Evolutionary conservation across 2,888 invertebrate genomes (phyloP), one percentile per base, ranked within the genome.

Genomic region (Agrochola circellaris): DNA sequence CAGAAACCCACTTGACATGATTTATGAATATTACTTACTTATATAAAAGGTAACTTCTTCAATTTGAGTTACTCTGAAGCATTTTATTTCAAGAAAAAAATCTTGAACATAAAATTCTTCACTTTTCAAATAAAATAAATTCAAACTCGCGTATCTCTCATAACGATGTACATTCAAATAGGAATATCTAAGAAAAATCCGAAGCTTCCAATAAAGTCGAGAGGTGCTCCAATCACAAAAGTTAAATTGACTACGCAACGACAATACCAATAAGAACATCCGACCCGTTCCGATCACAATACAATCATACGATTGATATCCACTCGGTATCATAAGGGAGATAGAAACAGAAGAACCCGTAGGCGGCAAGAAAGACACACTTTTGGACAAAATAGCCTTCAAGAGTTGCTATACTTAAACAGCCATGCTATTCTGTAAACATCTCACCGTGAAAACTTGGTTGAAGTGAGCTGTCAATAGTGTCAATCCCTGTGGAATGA

Each of bases 191-290:
- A 54, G 51, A 71, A 45, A 82, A 70, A 73, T 66, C n/a, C 15
- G 42, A 42, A 64, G 72, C 54, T 73, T 76, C 62, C 73, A 79
- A 83, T 79, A 69, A 76, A 75, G 65, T 66, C 38, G 64, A 80
- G 75, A 72, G 76, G 73, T 77, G 62, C 77, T 82, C 62, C 80
- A 82, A 87, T 82, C 73, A 79, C 72, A 84, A 80, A 87, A 84
- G 85, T 82, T 79, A 81, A 79, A 84, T 84, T 82, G 87, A 72
- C 76, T 60, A 74, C 78, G 23, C 70, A 58, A 56, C 65, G 77
- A 74, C 84, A 71, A 77, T 54, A 64, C 34, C 81, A 78, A 82
- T 83, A 85, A 73, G 64, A 76, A 45, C 73, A 80, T 62, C 54
- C 38, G 60, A 86, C 62, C 67, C 30, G 67, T 48, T 58, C 17